Conservation (phyloP, 2,797 vertebrate species). For the Thripadectes ignobilis region DNA sequence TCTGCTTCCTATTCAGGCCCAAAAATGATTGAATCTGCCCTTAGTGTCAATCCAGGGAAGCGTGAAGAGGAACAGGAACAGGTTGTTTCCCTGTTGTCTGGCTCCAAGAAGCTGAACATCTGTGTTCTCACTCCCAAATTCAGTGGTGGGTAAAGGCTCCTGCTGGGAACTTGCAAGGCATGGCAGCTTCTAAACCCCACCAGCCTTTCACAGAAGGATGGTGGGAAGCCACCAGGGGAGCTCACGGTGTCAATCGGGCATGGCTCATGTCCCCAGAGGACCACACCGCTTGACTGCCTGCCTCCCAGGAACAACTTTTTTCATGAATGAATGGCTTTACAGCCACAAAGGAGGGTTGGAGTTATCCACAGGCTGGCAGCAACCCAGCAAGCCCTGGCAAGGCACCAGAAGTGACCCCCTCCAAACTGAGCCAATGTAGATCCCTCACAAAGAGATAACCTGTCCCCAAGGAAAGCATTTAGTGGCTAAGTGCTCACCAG, state of each 20-base stretch:
- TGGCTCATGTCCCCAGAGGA: neutral
- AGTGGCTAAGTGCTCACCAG: neutral
- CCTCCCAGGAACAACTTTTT: neutral
- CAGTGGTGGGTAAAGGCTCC: neutral
- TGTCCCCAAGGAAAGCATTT: rapidly evolving
- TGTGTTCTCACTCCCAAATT: neutral
- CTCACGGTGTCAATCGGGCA: neutral
- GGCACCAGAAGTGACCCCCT: neutral
- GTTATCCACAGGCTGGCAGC: neutral
- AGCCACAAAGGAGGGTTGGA: neutral
- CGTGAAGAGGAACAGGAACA: slow-evolving; percentile 54
- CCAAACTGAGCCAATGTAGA: rapidly evolving
- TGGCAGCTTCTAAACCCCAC: neutral
- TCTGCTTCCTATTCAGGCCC: neutral
- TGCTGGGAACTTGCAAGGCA: neutral
- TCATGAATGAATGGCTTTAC: neutral
- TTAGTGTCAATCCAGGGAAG: slow-evolving; percentile 25
- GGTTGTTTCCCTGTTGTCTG: slow-evolving; percentile 47
- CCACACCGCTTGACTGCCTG: neutral
- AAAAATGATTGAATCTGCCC: neutral
- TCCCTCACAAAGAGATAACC: neutral
- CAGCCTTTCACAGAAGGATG: neutral
- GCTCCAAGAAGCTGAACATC: slow-evolving; percentile 40
- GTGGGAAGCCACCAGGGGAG: neutral
- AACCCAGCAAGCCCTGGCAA: neutral